A percentile compares a stretch with the other conserved stretches of the same genome.
phyloP scores from a whole-genome alignment of 1,140 invertebrate species.

The Drosophila dunni region DNA sequence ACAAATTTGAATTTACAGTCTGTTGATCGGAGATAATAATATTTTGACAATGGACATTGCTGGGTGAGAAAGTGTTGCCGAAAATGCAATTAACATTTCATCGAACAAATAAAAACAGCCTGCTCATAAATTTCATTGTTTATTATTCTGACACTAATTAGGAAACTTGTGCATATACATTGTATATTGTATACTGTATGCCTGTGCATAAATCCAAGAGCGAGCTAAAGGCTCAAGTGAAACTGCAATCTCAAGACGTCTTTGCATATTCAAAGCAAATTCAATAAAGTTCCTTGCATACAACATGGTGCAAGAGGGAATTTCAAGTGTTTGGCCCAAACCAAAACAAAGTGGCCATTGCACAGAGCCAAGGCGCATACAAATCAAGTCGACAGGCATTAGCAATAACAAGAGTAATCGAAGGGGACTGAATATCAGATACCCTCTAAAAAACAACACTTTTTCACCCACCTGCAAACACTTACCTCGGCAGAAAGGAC shows the following conservation, averaged over 20 bases:
- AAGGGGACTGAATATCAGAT: not conserved
- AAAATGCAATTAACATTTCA: constrained; percentile 27
- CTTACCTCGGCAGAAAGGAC: not conserved
- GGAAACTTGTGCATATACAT: constrained; percentile 2
- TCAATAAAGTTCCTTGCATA: constrained; percentile 53
- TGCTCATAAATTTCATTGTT: constrained; percentile 9
- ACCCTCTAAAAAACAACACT: not conserved
- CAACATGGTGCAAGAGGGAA: constrained; percentile 40
- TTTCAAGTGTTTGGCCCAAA: constrained; percentile 51
- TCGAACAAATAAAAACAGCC: constrained; percentile 3
- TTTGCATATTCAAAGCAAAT: constrained; percentile 49
- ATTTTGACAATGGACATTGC: not conserved
- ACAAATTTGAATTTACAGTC: not conserved
- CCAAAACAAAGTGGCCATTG: constrained; percentile 65
- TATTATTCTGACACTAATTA: constrained; percentile 25
- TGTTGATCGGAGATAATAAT: not conserved
- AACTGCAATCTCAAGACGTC: constrained; percentile 38
- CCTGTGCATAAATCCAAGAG: constrained; percentile 27
- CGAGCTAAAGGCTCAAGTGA: not conserved
- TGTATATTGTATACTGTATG: not conserved
- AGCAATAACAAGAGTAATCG: not conserved
- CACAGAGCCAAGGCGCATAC: constrained; percentile 62
- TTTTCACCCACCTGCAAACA: too few species aligned
- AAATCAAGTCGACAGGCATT: constrained; percentile 65
- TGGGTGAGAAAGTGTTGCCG: not conserved